Percentiles rank a stretch among this genome's conserved stretches.
Evolutionary conservation across 2,797 vertebrate species (phyloP).

Genomic region (Mareca penelope): DNA sequence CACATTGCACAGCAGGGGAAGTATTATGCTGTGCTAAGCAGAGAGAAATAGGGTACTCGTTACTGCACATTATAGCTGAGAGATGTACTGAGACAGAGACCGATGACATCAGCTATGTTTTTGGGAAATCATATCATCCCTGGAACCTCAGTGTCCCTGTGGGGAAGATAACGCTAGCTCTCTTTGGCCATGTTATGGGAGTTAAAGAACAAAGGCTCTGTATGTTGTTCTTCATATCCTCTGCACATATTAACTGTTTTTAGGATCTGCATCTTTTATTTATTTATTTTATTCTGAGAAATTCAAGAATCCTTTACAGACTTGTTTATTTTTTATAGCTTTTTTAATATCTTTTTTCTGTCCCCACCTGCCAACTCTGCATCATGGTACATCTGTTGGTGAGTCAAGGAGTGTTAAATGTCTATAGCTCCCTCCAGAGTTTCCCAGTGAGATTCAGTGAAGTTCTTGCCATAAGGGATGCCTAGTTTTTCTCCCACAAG

Average conservation of each 20-base stretch:
- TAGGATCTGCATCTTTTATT: not conserved
- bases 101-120: not conserved
- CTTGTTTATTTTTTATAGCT: slow-evolving; percentile 6
- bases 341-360: not conserved
- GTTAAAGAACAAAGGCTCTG: not conserved
- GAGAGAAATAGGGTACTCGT: not conserved
- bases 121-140: not conserved
- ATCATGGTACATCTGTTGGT: slow-evolving; percentile 1
- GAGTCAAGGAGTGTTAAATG: slow-evolving; percentile 31
- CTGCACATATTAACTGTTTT: not conserved
- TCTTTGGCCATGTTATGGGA: not conserved
- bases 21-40: not conserved
- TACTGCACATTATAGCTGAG: not conserved
- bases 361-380: not conserved
- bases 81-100: not conserved
- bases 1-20: not conserved
- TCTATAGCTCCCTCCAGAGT: slow-evolving; percentile 53
- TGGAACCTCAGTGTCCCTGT: rapidly evolving
- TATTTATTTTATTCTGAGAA: not conserved
- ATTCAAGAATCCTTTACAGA: not conserved
- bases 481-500: not conserved
- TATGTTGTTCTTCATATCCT: not conserved
- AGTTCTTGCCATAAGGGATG: not conserved
- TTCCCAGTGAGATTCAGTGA: not conserved
- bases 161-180: not conserved